phyloP scores from a whole-genome alignment of 2,797 vertebrate genomes.

The Synanceia verrucosa region DNA sequence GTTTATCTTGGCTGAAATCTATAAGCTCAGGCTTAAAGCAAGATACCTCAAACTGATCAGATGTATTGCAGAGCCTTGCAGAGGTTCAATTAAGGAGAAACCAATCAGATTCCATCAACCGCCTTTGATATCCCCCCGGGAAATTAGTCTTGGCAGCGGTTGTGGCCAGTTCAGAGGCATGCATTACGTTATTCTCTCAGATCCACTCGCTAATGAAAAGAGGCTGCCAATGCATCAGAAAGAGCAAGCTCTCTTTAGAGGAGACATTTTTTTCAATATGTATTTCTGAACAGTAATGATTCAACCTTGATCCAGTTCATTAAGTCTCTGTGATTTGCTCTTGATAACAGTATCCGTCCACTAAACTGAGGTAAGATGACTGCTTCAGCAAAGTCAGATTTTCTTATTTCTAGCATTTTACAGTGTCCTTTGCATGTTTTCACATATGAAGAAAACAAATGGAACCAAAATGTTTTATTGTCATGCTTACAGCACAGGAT shows the following conservation, averaged over 20 bases:
- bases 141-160: slow-evolving; percentile 55
- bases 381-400: not conserved
- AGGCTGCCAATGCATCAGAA: slow-evolving; percentile 8
- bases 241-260: not conserved
- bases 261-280: not conserved
- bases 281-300: not conserved
- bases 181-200: slow-evolving; percentile 55
- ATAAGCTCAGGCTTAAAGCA: slow-evolving; percentile 19
- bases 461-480: not conserved
- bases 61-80: slow-evolving; percentile 7
- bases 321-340: not conserved
- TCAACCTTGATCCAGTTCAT: not conserved
- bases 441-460: not conserved
- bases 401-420: no score
- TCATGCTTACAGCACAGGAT: no score
- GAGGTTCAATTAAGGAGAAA: slow-evolving; percentile 57
- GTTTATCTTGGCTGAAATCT: slow-evolving; percentile 40
- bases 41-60: slow-evolving; percentile 38
- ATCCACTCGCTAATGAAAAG: slow-evolving; percentile 45
- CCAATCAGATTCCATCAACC: slow-evolving; percentile 60
- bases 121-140: slow-evolving; percentile 38
- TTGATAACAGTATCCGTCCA: not conserved
- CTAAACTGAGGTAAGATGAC: not conserved
- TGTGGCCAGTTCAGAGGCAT: slow-evolving; percentile 46
- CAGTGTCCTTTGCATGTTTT: not conserved